Evolutionary conservation across 2,797 vertebrate genomes (phyloP).

Genomic region (Etheostoma nigrum): DNA sequence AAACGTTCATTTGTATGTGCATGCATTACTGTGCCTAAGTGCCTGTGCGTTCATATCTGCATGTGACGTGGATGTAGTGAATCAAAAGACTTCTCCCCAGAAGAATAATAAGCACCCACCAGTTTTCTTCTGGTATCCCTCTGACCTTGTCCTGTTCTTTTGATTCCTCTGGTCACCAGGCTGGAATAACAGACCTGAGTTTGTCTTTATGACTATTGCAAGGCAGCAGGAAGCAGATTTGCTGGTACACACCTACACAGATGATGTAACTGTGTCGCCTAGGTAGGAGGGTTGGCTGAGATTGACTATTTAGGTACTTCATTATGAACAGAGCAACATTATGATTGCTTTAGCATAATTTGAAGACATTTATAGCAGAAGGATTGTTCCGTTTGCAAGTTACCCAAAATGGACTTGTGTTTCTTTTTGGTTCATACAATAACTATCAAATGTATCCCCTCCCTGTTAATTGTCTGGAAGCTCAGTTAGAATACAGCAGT

Average conservation of each 20-base stretch:
- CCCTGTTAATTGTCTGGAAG: slow-evolving; percentile 48
- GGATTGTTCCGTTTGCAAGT: slow-evolving; percentile 22
- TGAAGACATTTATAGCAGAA: slow-evolving; percentile 20
- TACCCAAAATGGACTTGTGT: slow-evolving; percentile 15
- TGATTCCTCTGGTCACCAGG: slow-evolving; percentile 40
- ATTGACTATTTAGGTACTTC: slow-evolving; percentile 52
- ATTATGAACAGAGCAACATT: slow-evolving; percentile 44
- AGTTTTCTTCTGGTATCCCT: slow-evolving; percentile 24
- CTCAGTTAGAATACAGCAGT: slow-evolving; percentile 40
- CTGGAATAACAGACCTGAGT: slow-evolving; percentile 52
- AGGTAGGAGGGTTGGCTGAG: slow-evolving; percentile 60
- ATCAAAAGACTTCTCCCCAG: not conserved
- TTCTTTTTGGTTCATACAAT: slow-evolving; percentile 29
- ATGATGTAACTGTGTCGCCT: slow-evolving; percentile 66
- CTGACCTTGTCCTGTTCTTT: slow-evolving; percentile 43
- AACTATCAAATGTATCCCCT: slow-evolving; percentile 38
- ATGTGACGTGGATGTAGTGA: slow-evolving; percentile 19
- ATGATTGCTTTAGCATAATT: slow-evolving; percentile 43
- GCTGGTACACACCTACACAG: slow-evolving; percentile 70
- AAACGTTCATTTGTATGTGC: slow-evolving; percentile 26
- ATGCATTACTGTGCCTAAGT: slow-evolving; percentile 19
- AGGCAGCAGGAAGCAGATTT: slow-evolving; percentile 53
- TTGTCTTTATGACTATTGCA: slow-evolving; percentile 40
- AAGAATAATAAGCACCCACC: slow-evolving; percentile 26
- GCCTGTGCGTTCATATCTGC: slow-evolving; percentile 7